A percentile compares a stretch with the other conserved stretches of the same genome.
phyloP scores from a whole-genome alignment of 1,140 invertebrate genomes.

The Eurosta solidaginis region DNA sequence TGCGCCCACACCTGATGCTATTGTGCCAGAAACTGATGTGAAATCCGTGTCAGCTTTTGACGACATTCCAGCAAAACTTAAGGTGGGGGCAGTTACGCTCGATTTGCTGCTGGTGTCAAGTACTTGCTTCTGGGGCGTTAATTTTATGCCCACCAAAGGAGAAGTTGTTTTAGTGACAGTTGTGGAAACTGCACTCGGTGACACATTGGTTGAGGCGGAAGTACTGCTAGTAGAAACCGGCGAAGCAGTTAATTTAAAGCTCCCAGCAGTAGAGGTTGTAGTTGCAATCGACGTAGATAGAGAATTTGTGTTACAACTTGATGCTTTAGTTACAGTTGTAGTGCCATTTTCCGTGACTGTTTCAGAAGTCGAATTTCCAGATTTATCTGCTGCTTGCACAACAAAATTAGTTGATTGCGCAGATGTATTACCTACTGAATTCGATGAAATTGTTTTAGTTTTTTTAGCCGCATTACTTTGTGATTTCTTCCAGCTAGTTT shows the following conservation, averaged over 20 bases:
- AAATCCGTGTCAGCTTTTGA: not conserved
- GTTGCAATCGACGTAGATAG: not conserved
- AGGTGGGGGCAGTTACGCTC: not conserved
- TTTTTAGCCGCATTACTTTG: not conserved
- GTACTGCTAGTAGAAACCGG: not conserved
- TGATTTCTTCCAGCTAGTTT: not conserved
- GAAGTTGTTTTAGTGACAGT: not conserved
- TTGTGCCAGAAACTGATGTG: not conserved
- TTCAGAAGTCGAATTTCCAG: not conserved
- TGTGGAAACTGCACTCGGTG: not conserved
- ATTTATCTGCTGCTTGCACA: not conserved
- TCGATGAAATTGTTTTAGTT: not conserved
- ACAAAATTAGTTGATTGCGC: not conserved
- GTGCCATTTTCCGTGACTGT: not conserved
- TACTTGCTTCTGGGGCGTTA: not conserved
- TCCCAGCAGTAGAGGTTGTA: not conserved
- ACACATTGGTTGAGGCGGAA: not conserved
- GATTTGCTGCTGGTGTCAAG: not conserved
- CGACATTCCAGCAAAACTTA: not conserved
- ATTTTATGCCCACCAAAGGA: conserved; percentile 31
- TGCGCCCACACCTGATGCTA: not conserved
- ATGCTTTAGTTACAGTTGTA: not conserved
- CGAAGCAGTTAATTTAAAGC: not conserved
- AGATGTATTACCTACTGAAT: not conserved
- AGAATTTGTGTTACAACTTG: not conserved